Conservation (phyloP, 2,113 vertebrate species). For the Acrocephalus kingi region DNA sequence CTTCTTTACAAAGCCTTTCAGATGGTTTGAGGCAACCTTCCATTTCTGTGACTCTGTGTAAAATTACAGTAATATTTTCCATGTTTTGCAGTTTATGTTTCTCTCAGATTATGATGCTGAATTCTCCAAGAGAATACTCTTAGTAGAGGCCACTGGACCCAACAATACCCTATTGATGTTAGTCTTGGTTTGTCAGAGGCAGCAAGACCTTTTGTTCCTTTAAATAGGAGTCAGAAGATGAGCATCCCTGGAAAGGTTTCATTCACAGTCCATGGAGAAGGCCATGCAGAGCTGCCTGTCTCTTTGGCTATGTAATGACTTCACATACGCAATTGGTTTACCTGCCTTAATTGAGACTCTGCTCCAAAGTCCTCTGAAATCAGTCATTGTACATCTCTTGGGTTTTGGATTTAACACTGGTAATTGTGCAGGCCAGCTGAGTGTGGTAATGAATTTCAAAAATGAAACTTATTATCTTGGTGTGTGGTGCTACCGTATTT, state of each 20-base stretch:
- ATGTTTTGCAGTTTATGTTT: not conserved
- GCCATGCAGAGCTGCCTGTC: not conserved
- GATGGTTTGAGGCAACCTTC: not conserved
- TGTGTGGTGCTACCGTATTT: not conserved
- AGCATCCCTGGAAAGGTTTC: not conserved
- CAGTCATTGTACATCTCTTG: not conserved
- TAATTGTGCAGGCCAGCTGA: not conserved
- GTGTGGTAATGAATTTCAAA: not conserved
- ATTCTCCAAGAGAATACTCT: not conserved
- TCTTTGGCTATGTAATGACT: not conserved
- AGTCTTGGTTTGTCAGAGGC: not conserved
- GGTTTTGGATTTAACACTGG: not conserved
- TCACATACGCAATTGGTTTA: not conserved
- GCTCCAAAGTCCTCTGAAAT: not conserved
- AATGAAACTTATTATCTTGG: not conserved
- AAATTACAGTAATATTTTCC: not conserved
- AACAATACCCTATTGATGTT: not conserved
- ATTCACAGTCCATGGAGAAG: not conserved
- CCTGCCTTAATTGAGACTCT: not conserved
- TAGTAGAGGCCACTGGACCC: not conserved
- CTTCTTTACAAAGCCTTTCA: not conserved
- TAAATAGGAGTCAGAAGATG: not conserved
- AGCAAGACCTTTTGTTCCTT: not conserved
- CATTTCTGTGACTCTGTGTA: not conserved
- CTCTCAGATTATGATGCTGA: not conserved